A percentile compares a stretch with the other conserved stretches of the same genome.
Evolutionary conservation across 2,113 vertebrate species (phyloP).

Genomic region (Ptilonorhynchus violaceus): DNA sequence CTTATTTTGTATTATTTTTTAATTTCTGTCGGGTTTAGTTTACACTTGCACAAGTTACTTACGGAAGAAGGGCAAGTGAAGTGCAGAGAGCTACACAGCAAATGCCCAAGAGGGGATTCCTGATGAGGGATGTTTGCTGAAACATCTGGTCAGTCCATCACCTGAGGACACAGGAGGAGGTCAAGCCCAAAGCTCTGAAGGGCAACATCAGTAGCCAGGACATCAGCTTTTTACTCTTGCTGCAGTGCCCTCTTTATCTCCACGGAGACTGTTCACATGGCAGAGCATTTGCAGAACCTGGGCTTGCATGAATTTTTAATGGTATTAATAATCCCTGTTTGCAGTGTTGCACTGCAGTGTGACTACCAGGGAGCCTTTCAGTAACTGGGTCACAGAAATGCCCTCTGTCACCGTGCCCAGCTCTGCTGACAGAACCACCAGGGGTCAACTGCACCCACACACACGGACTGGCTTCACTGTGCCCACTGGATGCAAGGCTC

Average conservation of each 20-base stretch:
- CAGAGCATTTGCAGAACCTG: conserved; percentile 9
- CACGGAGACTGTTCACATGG: neutral
- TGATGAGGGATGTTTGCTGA: neutral
- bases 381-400: neutral
- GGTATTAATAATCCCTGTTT: neutral
- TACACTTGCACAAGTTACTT: neutral
- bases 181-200: neutral
- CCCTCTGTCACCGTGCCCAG: neutral
- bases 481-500: neutral
- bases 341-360: neutral
- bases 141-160: neutral
- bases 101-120: neutral
- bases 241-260: neutral
- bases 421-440: neutral
- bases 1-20: conserved; percentile 29
- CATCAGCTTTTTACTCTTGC: neutral
- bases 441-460: neutral
- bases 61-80: neutral
- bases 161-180: neutral
- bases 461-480: neutral
- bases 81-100: neutral
- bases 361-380: neutral
- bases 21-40: conserved; percentile 11
- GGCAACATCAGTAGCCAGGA: neutral
- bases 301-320: conserved; percentile 23